Percentiles rank a stretch among this genome's conserved stretches.
These are phyloP conservation scores for Halocynthia roretzi DNA, from an alignment of 23 tunicate genomes.

Conservation along the genomic window DNA sequence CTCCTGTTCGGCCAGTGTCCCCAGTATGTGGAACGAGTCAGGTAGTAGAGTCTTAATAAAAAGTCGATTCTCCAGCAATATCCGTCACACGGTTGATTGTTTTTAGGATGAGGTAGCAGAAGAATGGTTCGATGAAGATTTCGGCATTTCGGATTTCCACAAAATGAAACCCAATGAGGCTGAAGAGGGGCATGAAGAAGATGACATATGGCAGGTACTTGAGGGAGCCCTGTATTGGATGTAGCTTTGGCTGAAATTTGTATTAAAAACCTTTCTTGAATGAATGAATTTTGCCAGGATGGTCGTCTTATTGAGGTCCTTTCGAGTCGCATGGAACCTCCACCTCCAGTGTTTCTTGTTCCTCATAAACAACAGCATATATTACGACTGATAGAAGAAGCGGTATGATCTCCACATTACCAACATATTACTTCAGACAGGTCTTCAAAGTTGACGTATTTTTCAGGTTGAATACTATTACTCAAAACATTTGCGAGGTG, in stretches of 20 bases:
- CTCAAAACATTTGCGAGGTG: slow-evolving; percentile 9
- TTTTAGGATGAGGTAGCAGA: slow-evolving; percentile 45
- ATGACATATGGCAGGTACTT: slow-evolving; percentile 19
- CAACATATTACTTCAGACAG: neutral
- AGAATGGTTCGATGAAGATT: slow-evolving; percentile 79
- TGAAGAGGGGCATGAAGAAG: neutral
- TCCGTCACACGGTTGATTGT: neutral
- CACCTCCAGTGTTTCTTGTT: slow-evolving; percentile 15
- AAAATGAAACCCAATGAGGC: slow-evolving; percentile 10
- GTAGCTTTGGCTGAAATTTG: too few relatives aligned
- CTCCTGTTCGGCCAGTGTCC: slow-evolving; percentile 69
- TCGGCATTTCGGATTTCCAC: slow-evolving; percentile 23
- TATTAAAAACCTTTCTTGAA: too few relatives aligned
- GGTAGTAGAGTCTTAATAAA: slow-evolving; percentile 16
- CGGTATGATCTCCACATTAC: slow-evolving; percentile 14
- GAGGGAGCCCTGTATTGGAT: neutral
- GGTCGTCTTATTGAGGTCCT: slow-evolving; percentile 21
- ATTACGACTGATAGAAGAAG: slow-evolving; percentile 15
- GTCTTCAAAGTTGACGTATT: neutral
- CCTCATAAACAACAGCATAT: slow-evolving; percentile 24
- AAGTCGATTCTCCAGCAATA: neutral
- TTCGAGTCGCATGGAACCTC: slow-evolving; percentile 4
- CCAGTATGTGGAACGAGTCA: slow-evolving; percentile 71
- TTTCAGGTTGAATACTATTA: slow-evolving; percentile 27
- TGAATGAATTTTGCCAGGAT: neutral